Percentiles rank a stretch among this genome's conserved stretches.
Evolutionary conservation across 23 tunicate genomes (phyloP).

Genomic region (Oikopleura vanhoeffeni): DNA sequence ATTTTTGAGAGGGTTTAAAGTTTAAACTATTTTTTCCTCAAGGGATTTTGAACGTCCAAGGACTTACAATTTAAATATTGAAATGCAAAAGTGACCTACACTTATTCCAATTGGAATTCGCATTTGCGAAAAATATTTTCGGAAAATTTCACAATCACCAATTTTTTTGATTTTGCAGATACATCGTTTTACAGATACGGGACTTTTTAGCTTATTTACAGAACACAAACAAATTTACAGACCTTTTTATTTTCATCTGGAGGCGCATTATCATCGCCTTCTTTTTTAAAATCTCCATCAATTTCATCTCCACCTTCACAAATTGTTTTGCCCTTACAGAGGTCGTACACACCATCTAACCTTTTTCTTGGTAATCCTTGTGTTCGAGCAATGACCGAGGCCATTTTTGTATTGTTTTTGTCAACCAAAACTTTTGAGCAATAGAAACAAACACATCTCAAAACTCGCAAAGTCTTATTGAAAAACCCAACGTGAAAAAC

Average conservation of each 20-base stretch:
- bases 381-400: constrained; percentile 41
- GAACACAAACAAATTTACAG: no score
- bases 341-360: constrained; percentile 68
- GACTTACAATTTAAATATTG: no score
- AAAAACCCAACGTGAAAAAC: constrained; percentile 85
- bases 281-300: constrained; percentile 59
- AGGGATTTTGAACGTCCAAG: no score
- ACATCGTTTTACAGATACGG: no score
- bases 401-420: constrained; percentile 79
- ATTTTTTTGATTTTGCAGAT: no score
- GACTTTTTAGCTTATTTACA: no score
- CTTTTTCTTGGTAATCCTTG: constrained; percentile 64
- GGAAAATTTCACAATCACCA: no score
- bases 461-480: constrained; percentile 60
- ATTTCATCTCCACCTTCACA: constrained; percentile 96
- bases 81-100: no score
- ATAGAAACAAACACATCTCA: constrained; percentile 88
- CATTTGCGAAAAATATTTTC: no score
- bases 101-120: no score
- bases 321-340: constrained; percentile 90
- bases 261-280: constrained; percentile 53
- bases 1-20: no score
- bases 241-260: constrained; percentile 18
- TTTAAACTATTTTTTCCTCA: no score
- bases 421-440: constrained; percentile 75